These are phyloP conservation scores for Calephelis perditalis DNA, from an alignment of 2,888 invertebrate genomes.

Conservation along the genomic window DNA sequence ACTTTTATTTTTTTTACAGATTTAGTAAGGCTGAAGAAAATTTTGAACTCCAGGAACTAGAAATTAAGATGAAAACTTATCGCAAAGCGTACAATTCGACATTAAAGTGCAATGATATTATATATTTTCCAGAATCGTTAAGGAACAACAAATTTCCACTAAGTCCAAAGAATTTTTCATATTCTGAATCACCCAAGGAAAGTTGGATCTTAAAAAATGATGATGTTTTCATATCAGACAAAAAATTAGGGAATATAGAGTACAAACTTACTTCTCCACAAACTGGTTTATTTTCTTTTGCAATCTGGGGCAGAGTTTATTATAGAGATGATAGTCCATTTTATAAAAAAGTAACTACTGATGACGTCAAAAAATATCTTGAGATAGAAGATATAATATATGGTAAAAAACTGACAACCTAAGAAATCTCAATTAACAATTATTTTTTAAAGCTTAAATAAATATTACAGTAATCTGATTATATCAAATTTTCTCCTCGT, in stretches of 20 bases:
- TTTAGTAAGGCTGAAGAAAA: conserved; percentile 54
- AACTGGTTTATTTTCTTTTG: conserved; percentile 65
- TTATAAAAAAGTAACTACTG: conserved; percentile 40
- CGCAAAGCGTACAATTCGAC: conserved; percentile 46
- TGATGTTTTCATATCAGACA: neutral
- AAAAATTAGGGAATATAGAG: conserved; percentile 35
- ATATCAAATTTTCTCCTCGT: too few relatives aligned
- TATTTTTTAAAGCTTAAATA: too few relatives aligned
- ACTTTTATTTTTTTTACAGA: conserved; percentile 45
- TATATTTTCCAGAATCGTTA: conserved; percentile 72
- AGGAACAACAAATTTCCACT: conserved; percentile 69
- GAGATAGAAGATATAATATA: conserved; percentile 36
- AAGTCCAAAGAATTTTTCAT: conserved; percentile 47
- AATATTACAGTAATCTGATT: too few relatives aligned
- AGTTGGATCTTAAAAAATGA: conserved; percentile 18
- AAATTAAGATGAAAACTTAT: conserved; percentile 63
- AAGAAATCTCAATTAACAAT: too few relatives aligned
- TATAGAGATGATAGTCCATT: conserved; percentile 52
- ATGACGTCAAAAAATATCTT: conserved; percentile 44
- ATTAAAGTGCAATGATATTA: conserved; percentile 51
- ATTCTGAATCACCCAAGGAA: conserved; percentile 11
- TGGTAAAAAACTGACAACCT: neutral
- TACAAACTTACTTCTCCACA: conserved; percentile 53
- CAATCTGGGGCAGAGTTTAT: conserved; percentile 63
- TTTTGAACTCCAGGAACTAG: conserved; percentile 57